Base-by-base conservation (phyloP, 2,113 vertebrate species). In the Martes martes region DNA sequence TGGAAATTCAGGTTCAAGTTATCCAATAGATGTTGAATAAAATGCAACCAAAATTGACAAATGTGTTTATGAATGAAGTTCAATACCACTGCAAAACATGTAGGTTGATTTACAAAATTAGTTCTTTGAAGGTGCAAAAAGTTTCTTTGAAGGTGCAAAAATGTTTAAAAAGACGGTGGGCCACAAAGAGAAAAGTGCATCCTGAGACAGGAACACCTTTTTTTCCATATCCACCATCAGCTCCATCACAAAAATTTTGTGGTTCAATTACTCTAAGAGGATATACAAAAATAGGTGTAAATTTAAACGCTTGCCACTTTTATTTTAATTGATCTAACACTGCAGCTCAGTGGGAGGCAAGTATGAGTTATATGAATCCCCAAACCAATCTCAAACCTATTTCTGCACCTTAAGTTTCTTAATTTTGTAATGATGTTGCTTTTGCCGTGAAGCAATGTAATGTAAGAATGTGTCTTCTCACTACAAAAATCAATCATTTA, bases 41-140 rank as follows among this genome's bases (percentile, higher is more conserved):
- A 97, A 80, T 71, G 21, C 55, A 86, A 76, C 23, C 50, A 39
- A 95, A 93, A 50, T 74, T 79, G 83, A 93, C 47, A 93, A 85
- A 69, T 89, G 83, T 28, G 26, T 89, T 94, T 91, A 88, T 18
- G 61, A 91, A 96, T 91, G 80, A 90, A 86, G 42, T 57, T 89
- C 52, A 69, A 10, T 59, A 59, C n/a, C 63, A 57, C 1, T 55
- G 59, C 5, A 63, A 50, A 82, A 74, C 11, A 33, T 26, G 24
- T 33, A 65, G n/a, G 47, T 8, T 47, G 52, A 95, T 89, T 93
- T 85, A 59, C 36, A 78, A 95, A 45, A 93, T 28, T 33, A 39
- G n/a, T 63, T 89, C 76, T 96, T 97, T 55, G 47, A 87, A 83
- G 42, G 13, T 45, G 73, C 42, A 76, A 76, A 45, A 63, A 63